Conservation (phyloP, 2,888 invertebrate species). For the Spilarctia lutea region DNA sequence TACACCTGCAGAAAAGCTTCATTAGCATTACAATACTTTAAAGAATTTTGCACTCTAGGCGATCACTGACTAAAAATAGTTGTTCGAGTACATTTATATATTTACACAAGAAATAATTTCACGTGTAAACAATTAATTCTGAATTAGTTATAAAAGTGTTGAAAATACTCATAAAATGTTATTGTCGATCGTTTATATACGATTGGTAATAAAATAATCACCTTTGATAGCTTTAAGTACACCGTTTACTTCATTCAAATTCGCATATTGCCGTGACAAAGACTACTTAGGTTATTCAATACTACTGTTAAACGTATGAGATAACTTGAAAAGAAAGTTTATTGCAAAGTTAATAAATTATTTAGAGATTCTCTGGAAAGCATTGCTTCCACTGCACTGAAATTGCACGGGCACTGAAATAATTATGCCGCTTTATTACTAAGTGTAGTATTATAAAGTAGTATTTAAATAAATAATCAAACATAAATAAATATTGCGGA, state of each 20-base stretch:
- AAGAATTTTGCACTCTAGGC: too few species aligned
- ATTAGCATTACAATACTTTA: too few species aligned
- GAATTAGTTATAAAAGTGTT: background rate
- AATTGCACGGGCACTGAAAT: too few species aligned
- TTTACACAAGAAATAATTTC: background rate
- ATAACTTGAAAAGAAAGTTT: background rate
- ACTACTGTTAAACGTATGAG: background rate
- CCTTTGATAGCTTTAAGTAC: constrained; percentile 29
- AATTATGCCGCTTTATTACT: too few species aligned
- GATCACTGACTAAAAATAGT: too few species aligned
- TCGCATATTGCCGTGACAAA: constrained; percentile 27
- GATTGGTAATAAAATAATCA: background rate
- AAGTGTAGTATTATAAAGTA: too few species aligned
- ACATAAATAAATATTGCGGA: too few species aligned
- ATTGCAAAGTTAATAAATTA: background rate
- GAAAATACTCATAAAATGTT: background rate
- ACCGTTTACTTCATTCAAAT: constrained; percentile 33
- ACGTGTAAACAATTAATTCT: background rate
- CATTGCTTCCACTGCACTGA: too few species aligned
- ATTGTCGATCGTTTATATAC: background rate
- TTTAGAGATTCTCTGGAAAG: background rate
- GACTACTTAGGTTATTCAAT: constrained; percentile 9
- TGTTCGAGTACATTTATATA: too few species aligned
- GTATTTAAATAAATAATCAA: too few species aligned
- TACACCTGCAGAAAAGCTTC: too few species aligned